phyloP scores from a whole-genome alignment of 2,113 vertebrate genomes.

The Python bivittatus region DNA sequence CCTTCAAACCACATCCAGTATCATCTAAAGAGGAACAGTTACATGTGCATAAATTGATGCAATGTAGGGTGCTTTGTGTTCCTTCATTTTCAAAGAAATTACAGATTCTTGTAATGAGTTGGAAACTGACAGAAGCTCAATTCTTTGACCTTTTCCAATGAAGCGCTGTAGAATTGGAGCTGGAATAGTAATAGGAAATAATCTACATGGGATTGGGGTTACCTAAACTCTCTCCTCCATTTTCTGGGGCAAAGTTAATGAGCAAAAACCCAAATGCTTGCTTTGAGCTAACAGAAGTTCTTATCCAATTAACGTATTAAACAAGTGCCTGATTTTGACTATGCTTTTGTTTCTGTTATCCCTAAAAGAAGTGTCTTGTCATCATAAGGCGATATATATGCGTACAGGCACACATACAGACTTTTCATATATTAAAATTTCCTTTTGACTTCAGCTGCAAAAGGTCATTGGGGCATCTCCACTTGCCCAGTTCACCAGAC shows the following conservation, averaged over 20 bases:
- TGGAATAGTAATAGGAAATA: neutral
- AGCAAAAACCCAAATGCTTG: neutral
- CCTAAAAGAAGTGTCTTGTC: neutral
- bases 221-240: neutral
- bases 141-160: neutral
- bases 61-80: neutral
- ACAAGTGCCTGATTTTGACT: neutral
- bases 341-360: neutral
- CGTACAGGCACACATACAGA: neutral
- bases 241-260: neutral
- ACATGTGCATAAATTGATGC: neutral
- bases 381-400: neutral
- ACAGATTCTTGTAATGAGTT: neutral
- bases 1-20: neutral
- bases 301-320: neutral
- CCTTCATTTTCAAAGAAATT: neutral
- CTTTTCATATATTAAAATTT: neutral
- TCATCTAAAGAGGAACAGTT: neutral
- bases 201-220: neutral
- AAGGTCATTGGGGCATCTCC: neutral
- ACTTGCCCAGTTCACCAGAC: neutral
- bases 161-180: neutral
- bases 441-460: neutral
- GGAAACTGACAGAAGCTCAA: neutral
- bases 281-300: neutral